Base-by-base conservation (phyloP, 1,140 invertebrate genomes). In the Oryzaephilus surinamensis region DNA sequence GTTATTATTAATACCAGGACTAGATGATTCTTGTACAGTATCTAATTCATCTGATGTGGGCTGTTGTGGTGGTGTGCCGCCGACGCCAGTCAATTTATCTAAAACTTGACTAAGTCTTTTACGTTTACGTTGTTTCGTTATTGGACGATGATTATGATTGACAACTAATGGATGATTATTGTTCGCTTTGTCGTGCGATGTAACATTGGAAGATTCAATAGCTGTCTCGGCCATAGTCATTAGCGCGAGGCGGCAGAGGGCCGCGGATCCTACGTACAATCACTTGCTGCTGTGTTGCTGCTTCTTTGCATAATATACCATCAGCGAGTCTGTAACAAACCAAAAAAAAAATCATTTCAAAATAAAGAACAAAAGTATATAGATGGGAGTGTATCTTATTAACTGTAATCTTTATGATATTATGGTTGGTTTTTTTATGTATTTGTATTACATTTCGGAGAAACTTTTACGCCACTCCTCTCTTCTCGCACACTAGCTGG, bases 91-190 rank as follows among this genome's bases (percentile, higher is more conserved):
- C 11, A 85, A 60, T 51, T 81, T 81, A 50, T 82, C 78, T 27
- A 85, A 57, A 1, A 85, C 81, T 46, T 82, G 79, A 40, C 75
- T 81, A 10, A 85, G 59, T n/a, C 81, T 65, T 55, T 81, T 82
- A 14, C 81, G 67, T 56, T 84, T 84, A 16, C 78, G 68, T 36
- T 74, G 67, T 43, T 74, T 73, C 21, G 44, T 51, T 51, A 64
- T 65, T 7, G 69, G 67, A 41, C 73, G 69, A 45, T 76, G 70
- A 43, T 77, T 77, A 31, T 77, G 70, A 41, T 77, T 77, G 33
- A 71, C 69, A 33, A 72, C 70, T 29, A 69, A 67, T 27, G 70
- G 67, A 32, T 76, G 63, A 42, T 72, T 77, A 32, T 66, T 67
- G 43, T 66, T 64, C 40, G 63, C 64, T 52, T 64, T 64, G 57